Evolutionary conservation across 2,113 vertebrate genomes (phyloP).

Genomic region (Anolis carolinensis): DNA sequence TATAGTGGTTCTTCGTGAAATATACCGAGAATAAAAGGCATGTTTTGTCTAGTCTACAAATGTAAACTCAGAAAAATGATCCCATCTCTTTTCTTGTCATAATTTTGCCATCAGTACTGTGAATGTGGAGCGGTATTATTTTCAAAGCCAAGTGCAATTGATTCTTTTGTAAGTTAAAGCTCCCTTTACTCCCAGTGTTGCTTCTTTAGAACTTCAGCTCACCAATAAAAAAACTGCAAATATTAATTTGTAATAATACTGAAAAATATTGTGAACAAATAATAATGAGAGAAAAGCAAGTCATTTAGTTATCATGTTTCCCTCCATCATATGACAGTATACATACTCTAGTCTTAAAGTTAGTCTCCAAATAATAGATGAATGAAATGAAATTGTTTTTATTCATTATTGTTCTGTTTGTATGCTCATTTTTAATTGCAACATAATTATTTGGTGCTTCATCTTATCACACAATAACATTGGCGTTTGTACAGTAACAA

Average conservation of each 20-base stretch:
- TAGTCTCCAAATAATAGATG: background rate
- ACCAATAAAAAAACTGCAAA: background rate
- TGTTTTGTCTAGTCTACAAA: background rate
- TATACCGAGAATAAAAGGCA: background rate
- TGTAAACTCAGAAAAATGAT: background rate
- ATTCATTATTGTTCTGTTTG: background rate
- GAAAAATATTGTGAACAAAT: background rate
- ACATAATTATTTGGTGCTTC: background rate
- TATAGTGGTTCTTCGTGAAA: background rate
- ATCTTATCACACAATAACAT: background rate
- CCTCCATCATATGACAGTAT: background rate
- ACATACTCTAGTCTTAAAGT: background rate
- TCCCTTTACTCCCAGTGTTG: background rate
- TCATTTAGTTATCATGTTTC: background rate
- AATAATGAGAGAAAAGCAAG: background rate
- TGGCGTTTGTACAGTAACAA: background rate
- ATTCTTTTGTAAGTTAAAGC: background rate
- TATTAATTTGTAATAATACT: background rate
- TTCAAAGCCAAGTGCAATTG: background rate
- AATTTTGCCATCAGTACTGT: background rate
- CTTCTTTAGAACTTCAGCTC: background rate
- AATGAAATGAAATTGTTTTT: background rate
- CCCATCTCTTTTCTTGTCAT: background rate
- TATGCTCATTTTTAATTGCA: slow-evolving; percentile 5
- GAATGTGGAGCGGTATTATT: background rate